A percentile compares a stretch with the other conserved stretches of the same genome.
Evolutionary conservation across 2,797 vertebrate species (phyloP).

Genomic region (Characodon lateralis): DNA sequence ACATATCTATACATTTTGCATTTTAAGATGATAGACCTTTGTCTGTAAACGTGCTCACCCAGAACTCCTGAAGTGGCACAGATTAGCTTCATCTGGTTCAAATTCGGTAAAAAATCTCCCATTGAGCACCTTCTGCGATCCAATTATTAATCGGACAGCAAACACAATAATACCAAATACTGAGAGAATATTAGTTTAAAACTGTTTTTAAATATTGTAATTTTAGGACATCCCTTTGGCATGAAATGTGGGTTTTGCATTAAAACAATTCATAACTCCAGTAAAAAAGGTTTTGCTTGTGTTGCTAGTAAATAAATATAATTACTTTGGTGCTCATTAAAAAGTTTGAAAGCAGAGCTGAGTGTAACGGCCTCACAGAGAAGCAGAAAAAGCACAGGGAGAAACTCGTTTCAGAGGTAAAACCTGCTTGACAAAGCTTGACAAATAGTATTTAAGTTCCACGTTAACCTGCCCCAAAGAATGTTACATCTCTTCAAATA

Average conservation of each 20-base stretch:
- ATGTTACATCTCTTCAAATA: background rate
- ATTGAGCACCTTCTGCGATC: too few species aligned
- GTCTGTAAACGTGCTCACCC: too few species aligned
- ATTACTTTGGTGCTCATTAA: background rate
- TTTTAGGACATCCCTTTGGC: too few species aligned
- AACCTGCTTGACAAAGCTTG: background rate
- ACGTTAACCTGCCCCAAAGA: background rate
- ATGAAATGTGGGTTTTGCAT: background rate
- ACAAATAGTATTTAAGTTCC: background rate
- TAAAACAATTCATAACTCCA: background rate
- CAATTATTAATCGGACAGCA: background rate
- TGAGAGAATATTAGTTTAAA: background rate
- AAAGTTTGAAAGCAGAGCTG: background rate
- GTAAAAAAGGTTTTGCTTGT: background rate
- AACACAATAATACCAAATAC: background rate
- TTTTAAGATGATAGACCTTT: too few species aligned
- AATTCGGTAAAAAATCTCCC: too few species aligned
- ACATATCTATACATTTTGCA: background rate
- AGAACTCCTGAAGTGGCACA: too few species aligned
- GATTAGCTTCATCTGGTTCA: too few species aligned
- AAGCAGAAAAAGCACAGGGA: background rate
- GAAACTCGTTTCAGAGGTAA: background rate
- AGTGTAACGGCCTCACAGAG: background rate
- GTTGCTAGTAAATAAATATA: background rate
- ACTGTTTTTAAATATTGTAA: too few species aligned